A percentile compares a stretch with the other conserved stretches of the same genome.
phyloP scores from a whole-genome alignment of 1,140 invertebrate genomes.

The Drosophila erecta region DNA sequence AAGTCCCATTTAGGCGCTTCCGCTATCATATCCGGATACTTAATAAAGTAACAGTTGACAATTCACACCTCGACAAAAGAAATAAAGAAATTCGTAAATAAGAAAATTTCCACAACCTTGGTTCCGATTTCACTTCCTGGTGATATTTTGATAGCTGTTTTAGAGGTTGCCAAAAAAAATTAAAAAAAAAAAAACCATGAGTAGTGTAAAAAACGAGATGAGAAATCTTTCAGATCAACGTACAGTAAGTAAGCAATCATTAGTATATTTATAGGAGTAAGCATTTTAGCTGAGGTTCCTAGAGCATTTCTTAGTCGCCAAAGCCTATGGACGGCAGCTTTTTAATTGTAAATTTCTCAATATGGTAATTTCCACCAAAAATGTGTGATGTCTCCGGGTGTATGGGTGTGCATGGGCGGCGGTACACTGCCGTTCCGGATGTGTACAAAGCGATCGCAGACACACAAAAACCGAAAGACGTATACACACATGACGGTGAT shows the following conservation, averaged over 20 bases:
- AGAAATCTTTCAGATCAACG: no score
- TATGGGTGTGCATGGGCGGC: conserved; percentile 61
- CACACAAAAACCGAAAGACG: conserved; percentile 31
- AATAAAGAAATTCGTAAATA: neutral
- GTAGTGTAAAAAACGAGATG: neutral
- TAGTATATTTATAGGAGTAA: no score
- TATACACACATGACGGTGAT: conserved; percentile 44
- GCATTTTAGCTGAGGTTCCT: neutral
- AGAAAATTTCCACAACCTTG: conserved; percentile 1
- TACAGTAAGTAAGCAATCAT: no score
- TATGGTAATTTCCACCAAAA: conserved; percentile 80
- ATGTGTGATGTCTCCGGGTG: conserved; percentile 38
- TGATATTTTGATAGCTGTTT: neutral
- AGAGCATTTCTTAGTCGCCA: conserved; percentile 14
- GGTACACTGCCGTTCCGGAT: conserved; percentile 73
- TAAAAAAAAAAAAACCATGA: neutral
- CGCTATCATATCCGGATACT: neutral
- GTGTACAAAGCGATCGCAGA: conserved; percentile 71
- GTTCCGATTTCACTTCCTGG: conserved; percentile 7
- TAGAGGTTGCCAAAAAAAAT: neutral
- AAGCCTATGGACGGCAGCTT: conserved; percentile 21
- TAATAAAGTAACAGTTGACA: neutral
- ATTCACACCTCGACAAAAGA: conserved; percentile 1
- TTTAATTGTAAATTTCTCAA: conserved; percentile 82
- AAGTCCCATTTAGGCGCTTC: neutral